phyloP scores from a whole-genome alignment of 2,888 invertebrate species.

The Pandemis heparana region DNA sequence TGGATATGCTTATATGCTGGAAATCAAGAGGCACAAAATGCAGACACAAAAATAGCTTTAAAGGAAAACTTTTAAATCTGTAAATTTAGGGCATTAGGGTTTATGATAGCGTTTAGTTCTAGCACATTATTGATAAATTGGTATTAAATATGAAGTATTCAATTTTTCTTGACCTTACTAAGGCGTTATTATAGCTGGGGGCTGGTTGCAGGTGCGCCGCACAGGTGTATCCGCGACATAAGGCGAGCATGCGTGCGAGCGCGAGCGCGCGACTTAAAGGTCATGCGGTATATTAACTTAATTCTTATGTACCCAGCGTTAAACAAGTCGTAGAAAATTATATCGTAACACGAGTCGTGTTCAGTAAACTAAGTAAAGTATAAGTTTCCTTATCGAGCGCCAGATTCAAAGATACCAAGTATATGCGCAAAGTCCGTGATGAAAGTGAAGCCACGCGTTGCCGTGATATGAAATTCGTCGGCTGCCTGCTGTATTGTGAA shows the following conservation, averaged over 20 bases:
- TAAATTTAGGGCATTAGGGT: no score
- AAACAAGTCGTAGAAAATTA: not conserved
- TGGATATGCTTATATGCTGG: no score
- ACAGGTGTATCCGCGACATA: slow-evolving; percentile 27
- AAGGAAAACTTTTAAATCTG: no score
- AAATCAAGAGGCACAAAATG: no score
- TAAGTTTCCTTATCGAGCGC: not conserved
- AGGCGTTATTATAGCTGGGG: not conserved
- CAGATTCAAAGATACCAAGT: slow-evolving; percentile 1
- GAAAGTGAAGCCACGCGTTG: slow-evolving; percentile 28
- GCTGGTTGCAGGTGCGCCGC: slow-evolving; percentile 19
- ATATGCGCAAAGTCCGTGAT: slow-evolving; percentile 5
- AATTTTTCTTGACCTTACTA: not conserved
- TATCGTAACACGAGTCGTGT: not conserved
- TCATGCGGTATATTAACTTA: slow-evolving; percentile 1
- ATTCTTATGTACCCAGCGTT: slow-evolving; percentile 1
- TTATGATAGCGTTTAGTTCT: no score
- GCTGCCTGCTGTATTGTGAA: slow-evolving; percentile 25
- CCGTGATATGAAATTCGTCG: slow-evolving; percentile 30
- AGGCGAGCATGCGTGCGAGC: slow-evolving; percentile 18
- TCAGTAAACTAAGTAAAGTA: not conserved
- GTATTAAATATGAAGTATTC: not conserved
- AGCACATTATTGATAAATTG: not conserved
- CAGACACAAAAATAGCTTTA: not conserved
- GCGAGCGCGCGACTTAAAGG: slow-evolving; percentile 21